phyloP scores from a whole-genome alignment of 2,113 vertebrate genomes.

The Nothoprocta perdicaria region DNA sequence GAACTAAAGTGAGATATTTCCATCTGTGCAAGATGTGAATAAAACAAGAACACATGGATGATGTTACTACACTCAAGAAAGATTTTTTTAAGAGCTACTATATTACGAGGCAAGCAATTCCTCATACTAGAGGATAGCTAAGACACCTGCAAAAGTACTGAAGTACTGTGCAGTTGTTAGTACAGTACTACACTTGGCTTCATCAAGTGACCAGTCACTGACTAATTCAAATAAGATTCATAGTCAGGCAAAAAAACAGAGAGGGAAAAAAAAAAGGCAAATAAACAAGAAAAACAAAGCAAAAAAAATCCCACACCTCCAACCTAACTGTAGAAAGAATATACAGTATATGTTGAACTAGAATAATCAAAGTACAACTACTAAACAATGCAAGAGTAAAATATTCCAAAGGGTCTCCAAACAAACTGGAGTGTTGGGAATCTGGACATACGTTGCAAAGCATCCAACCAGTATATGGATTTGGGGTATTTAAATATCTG shows the following conservation, averaged over 20 bases:
- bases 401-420: background rate
- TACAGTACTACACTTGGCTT: background rate
- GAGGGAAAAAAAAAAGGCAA: background rate
- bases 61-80: background rate
- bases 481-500: slow-evolving; percentile 30
- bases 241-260: background rate
- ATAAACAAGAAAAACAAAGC: background rate
- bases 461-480: background rate
- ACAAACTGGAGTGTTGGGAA: background rate
- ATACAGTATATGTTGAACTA: background rate
- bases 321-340: background rate
- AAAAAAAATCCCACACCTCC: background rate
- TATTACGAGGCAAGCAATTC: background rate
- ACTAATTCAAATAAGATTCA: background rate
- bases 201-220: background rate
- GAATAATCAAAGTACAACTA: background rate
- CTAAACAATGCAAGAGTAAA: background rate
- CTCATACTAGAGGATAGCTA: background rate
- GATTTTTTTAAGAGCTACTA: background rate
- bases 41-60: background rate
- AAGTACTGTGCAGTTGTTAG: background rate
- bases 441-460: background rate
- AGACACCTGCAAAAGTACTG: background rate
- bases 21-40: background rate
- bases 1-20: background rate